A percentile compares a stretch with the other conserved stretches of the same genome.
Evolutionary conservation across 2,888 invertebrate species (phyloP).

Genomic region (Neria commutata): DNA sequence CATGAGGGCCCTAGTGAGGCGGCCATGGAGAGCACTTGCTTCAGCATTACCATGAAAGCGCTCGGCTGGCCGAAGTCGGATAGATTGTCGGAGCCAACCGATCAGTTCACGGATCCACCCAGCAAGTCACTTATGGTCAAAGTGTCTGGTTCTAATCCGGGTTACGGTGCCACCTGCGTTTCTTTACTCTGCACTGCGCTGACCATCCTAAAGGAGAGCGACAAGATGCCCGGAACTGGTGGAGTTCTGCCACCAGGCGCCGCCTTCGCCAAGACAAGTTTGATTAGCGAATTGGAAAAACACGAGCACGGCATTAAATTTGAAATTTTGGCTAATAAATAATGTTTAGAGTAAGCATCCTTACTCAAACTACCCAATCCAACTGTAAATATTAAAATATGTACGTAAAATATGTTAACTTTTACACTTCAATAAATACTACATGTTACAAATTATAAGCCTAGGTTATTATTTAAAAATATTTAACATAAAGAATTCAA

Average conservation of each 20-base stretch:
- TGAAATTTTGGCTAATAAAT: conserved; percentile 65
- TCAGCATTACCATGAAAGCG: conserved; percentile 74
- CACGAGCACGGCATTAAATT: conserved; percentile 72
- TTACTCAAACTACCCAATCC: no score
- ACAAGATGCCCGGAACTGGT: conserved; percentile 81
- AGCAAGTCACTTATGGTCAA: conserved; percentile 70
- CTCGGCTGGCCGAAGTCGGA: conserved; percentile 76
- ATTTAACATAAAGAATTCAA: no score
- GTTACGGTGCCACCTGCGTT: conserved; percentile 84
- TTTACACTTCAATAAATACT: no score
- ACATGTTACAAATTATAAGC: no score
- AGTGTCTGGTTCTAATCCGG: conserved; percentile 66
- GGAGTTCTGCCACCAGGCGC: conserved; percentile 87
- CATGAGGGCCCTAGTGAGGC: conserved; percentile 71
- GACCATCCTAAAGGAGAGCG: conserved; percentile 75
- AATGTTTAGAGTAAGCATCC: no score
- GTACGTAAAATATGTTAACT: no score
- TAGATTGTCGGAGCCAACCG: conserved; percentile 65
- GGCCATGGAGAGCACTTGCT: conserved; percentile 67
- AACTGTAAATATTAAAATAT: no score
- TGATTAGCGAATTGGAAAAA: conserved; percentile 76
- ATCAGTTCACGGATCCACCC: conserved; percentile 64
- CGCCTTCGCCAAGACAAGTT: conserved; percentile 81
- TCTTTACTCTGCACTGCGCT: conserved; percentile 76
- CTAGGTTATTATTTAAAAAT: no score